phyloP scores from a whole-genome alignment of 2,113 vertebrate genomes.

The Lasiurus borealis region DNA sequence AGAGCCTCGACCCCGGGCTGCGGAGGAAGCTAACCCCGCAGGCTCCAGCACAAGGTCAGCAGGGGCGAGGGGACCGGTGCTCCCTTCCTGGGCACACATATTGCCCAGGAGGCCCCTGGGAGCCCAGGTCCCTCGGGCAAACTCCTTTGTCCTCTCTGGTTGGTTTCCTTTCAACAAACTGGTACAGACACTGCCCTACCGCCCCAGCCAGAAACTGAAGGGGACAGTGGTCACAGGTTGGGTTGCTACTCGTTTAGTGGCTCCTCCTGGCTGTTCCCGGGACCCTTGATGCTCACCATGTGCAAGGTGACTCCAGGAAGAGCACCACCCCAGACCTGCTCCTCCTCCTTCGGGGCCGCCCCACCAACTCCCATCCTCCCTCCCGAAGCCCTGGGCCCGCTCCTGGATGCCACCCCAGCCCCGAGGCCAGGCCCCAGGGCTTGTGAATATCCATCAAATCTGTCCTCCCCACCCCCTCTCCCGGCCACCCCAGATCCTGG shows the following conservation, averaged over 20 bases:
- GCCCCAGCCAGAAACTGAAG: not conserved
- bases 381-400: not conserved
- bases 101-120: no score
- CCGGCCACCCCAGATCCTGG: not conserved
- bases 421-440: not conserved
- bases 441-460: not conserved
- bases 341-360: not conserved
- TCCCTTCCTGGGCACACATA: not conserved
- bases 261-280: not conserved
- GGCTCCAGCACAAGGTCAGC: not conserved
- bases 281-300: not conserved
- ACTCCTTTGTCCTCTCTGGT: not conserved
- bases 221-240: not conserved
- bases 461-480: not conserved
- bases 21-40: fast-evolving
- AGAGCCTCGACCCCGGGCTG: not conserved
- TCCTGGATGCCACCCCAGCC: not conserved
- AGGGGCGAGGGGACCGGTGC: no score
- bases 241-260: not conserved
- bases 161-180: not conserved
- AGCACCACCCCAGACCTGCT: not conserved
- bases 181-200: not conserved
- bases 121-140: not conserved
- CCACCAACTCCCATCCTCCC: not conserved
- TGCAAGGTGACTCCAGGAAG: not conserved